Base-by-base conservation (phyloP, 2,888 invertebrate genomes). In the Poecilobothrus nobilitatus region DNA sequence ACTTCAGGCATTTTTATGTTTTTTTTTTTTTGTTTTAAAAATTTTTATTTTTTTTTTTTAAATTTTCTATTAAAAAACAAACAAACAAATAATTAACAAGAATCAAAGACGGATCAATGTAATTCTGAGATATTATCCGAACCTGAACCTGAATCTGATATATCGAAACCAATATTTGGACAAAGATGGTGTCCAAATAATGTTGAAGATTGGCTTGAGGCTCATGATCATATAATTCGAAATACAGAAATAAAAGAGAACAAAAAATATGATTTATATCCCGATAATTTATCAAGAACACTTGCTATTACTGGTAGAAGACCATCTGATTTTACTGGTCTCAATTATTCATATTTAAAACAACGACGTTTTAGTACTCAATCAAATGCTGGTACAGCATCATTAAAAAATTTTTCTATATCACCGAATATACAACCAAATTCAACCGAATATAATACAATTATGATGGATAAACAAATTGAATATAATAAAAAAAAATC, bases 161-260 rank as follows among this genome's bases (percentile, higher is more conserved):
- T 70, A 20, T 70, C 72, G 62, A 74, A 75, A 68, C 81, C 81
- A 1, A 78, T 78, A 34, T 81, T 81, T 66, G 80, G 81, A 20
- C 79, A 81, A 12, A 77, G 76, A 20, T 77, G 79, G 22, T 81
- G 81, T 61, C 81, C 81, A 37, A 80, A 78, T 72, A 81, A 81
- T 70, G 81, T 82, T 18, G 76, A 75, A 69, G 81, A 82, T 74
- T 82, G 81, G 81, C 75, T 82, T 67, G 80, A 81, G 68, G 71
- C 81, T 63, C 80, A 81, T 63, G 69, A 72, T 67, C 78, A 78
- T 71, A 74, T 77, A 9, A 79, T 79, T 61, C 75, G 78, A 67
- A 71, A 69, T 15, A 69, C 70, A 3, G 73, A 74, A 53, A 65
- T 21, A 22, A 37, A 67, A 20, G 27, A 62, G 7, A 22, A 63